Evolutionary conservation across 2,888 invertebrate species (phyloP).

Genomic region (Cephonodes hylas): DNA sequence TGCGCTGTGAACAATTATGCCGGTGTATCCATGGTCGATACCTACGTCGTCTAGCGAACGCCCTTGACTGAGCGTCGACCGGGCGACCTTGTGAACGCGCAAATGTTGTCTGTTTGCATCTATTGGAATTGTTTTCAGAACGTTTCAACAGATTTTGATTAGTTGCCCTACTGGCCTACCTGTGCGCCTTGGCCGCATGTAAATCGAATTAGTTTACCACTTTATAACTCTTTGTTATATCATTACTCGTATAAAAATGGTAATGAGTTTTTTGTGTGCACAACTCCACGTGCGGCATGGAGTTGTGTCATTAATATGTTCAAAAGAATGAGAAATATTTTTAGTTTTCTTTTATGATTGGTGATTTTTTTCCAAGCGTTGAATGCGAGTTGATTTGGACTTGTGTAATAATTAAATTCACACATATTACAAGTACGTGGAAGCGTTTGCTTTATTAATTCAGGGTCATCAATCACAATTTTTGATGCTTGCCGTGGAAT

Average conservation of each 20-base stretch:
- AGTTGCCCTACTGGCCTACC: not conserved
- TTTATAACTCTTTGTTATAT: not conserved
- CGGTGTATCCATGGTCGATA: conserved; percentile 41
- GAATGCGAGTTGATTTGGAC: not conserved
- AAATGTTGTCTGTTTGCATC: conserved; percentile 70
- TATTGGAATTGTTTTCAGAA: conserved; percentile 58
- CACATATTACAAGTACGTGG: not conserved
- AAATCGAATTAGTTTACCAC: not conserved
- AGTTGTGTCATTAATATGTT: not conserved
- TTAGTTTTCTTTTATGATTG: not conserved
- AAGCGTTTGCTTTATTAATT: conserved; percentile 7
- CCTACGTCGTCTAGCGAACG: conserved; percentile 70
- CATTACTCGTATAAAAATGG: not conserved
- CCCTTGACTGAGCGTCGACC: conserved; percentile 77
- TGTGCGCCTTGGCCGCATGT: conserved; percentile 1
- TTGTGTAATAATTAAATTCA: not conserved
- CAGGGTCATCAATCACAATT: conserved; percentile 1
- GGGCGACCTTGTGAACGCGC: conserved; percentile 72
- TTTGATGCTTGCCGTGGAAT: not conserved
- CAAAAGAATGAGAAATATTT: not conserved
- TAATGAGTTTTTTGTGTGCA: not conserved
- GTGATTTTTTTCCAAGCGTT: not conserved
- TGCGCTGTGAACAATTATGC: conserved; percentile 47
- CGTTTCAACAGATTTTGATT: conserved; percentile 9
- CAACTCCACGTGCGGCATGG: not conserved